Evolutionary conservation across 2,888 invertebrate species (phyloP).

Genomic region (Plusia festucae): DNA sequence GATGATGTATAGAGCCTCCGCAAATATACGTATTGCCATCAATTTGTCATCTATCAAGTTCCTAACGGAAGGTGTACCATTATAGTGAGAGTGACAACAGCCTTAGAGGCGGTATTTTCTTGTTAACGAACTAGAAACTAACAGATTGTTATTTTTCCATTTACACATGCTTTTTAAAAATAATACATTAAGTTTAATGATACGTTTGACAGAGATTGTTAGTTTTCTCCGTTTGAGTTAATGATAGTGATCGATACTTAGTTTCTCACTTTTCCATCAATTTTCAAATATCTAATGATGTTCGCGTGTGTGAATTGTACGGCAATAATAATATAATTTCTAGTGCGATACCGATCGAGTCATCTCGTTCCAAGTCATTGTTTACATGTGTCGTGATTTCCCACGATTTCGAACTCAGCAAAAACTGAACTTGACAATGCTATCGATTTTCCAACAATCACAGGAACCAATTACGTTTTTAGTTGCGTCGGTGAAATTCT

Average conservation of each 20-base stretch:
- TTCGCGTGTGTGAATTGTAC: slow-evolving; percentile 31
- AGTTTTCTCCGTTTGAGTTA: slow-evolving; percentile 43
- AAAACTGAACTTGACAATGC: slow-evolving; percentile 71
- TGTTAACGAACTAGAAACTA: slow-evolving; percentile 27
- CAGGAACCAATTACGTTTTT: slow-evolving; percentile 62
- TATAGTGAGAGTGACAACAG: slow-evolving; percentile 27
- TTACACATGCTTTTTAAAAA: slow-evolving; percentile 16
- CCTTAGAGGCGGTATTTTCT: slow-evolving; percentile 21
- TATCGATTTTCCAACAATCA: slow-evolving; percentile 65
- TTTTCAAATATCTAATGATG: slow-evolving; percentile 28
- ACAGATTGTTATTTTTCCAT: slow-evolving; percentile 42
- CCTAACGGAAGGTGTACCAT: slow-evolving; percentile 14
- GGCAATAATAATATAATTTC: slow-evolving; percentile 52
- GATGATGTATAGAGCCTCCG: neutral
- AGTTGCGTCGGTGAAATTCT: slow-evolving; percentile 55
- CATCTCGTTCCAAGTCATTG: slow-evolving; percentile 63
- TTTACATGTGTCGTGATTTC: slow-evolving; percentile 68
- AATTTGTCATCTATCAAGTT: slow-evolving; percentile 14
- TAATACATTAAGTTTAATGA: slow-evolving; percentile 32
- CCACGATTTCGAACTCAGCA: slow-evolving; percentile 79
- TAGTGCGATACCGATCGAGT: slow-evolving; percentile 57
- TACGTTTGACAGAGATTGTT: slow-evolving; percentile 33
- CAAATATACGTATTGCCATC: slow-evolving; percentile 14
- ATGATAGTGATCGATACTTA: slow-evolving; percentile 27
- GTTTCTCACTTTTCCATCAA: slow-evolving; percentile 38